Conservation (phyloP, 1,140 invertebrate species). For the Bombus soroeensis region DNA sequence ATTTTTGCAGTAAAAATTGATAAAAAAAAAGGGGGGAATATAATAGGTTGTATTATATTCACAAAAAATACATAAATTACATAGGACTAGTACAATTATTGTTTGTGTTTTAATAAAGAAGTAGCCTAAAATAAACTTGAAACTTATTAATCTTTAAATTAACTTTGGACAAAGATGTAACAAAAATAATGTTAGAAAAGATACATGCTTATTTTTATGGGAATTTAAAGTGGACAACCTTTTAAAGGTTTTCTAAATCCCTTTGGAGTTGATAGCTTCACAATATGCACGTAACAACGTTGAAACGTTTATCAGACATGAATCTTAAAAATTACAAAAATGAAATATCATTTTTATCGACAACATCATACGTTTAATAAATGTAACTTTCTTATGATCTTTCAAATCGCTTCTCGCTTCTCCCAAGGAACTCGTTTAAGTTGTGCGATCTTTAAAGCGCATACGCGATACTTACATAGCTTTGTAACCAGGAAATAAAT, state of each 20-base stretch:
- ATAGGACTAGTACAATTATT: neutral
- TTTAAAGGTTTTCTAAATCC: too few species aligned
- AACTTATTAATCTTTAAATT: neutral
- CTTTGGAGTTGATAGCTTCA: neutral
- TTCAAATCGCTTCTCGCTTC: too few species aligned
- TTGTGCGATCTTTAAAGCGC: neutral
- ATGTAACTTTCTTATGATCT: too few species aligned
- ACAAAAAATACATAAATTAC: neutral
- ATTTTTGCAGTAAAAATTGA: neutral
- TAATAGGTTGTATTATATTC: neutral
- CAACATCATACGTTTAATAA: neutral
- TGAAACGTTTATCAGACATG: too few species aligned
- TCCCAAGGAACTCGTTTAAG: too few species aligned
- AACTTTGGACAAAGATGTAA: neutral
- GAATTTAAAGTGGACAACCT: too few species aligned
- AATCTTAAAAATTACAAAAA: neutral
- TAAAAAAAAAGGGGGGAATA: accelerated
- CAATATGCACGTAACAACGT: too few species aligned
- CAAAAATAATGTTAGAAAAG: too few species aligned
- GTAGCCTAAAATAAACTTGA: too few species aligned
- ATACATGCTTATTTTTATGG: too few species aligned
- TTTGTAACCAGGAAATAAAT: too few species aligned
- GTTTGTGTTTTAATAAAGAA: neutral
- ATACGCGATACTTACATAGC: neutral
- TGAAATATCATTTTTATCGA: neutral